Conservation (phyloP, 2,113 vertebrate genomes). For the Vanacampus margaritifer region DNA sequence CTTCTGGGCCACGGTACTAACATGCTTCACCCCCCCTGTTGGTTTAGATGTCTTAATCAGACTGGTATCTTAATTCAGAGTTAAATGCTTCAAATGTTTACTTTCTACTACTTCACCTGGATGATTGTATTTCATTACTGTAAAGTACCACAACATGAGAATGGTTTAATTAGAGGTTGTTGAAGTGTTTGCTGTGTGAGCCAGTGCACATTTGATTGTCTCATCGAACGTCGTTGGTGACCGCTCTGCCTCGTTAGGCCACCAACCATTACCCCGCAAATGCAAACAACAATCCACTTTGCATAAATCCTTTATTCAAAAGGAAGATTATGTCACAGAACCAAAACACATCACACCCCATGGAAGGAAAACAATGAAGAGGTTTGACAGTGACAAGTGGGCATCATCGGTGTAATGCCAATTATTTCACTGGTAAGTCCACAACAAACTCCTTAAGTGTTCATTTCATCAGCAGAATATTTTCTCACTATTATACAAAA, state of each 20-base stretch:
- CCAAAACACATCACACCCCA: conserved; percentile 40
- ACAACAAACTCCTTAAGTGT: conserved; percentile 26
- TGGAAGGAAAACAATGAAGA: conserved; percentile 23
- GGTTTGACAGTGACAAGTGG: conserved; percentile 1
- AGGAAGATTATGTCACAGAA: conserved; percentile 50
- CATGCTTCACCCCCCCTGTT: too few relatives aligned
- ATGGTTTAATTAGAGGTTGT: conserved; percentile 16
- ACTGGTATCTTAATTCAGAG: too few relatives aligned
- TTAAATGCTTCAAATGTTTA: neutral
- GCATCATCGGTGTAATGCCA: neutral
- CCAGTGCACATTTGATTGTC: conserved; percentile 18
- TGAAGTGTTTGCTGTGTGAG: neutral
- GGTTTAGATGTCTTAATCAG: too few relatives aligned
- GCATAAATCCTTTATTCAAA: conserved; percentile 60
- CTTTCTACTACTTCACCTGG: neutral
- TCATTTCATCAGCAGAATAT: neutral
- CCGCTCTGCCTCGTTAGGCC: conserved; percentile 23
- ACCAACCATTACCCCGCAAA: conserved; percentile 25
- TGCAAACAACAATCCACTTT: conserved; percentile 19
- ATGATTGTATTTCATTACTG: neutral
- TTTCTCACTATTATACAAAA: neutral
- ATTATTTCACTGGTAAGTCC: conserved; percentile 15
- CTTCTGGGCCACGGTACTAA: too few relatives aligned
- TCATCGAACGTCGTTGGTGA: conserved; percentile 20
- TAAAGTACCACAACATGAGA: conserved; percentile 2